Evolutionary conservation across 2,797 vertebrate species (phyloP).

Genomic region (Chelon auratus): DNA sequence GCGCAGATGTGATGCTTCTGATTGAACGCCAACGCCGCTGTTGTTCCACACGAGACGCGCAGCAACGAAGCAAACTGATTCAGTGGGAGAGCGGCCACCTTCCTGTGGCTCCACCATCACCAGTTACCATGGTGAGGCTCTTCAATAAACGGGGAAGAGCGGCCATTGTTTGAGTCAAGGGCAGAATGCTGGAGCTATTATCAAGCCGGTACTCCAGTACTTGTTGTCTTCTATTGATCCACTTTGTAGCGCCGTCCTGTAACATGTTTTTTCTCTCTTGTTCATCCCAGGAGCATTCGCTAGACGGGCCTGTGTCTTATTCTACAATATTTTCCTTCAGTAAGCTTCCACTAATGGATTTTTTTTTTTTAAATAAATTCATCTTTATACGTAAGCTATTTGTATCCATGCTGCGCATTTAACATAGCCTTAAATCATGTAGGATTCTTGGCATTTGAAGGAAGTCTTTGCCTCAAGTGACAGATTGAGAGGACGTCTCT

Average conservation of each 20-base stretch:
- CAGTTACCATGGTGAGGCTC: constrained; percentile 77
- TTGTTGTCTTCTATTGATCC: constrained; percentile 67
- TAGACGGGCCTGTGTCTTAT: constrained; percentile 10
- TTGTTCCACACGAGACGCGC: neutral
- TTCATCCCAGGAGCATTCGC: constrained; percentile 19
- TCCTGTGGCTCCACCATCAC: constrained; percentile 23
- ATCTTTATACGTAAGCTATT: neutral
- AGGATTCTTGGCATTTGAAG: constrained; percentile 11
- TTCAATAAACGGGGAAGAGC: constrained; percentile 54
- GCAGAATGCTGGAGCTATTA: constrained; percentile 58
- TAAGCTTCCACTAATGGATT: neutral
- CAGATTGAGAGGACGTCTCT: neutral
- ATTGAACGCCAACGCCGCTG: neutral
- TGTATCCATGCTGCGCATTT: neutral
- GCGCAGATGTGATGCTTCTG: constrained; percentile 38
- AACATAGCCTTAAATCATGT: constrained; percentile 14
- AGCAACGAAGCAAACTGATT: constrained; percentile 24
- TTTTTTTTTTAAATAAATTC: neutral
- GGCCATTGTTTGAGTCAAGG: constrained; percentile 65
- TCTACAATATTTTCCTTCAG: neutral
- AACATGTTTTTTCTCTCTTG: constrained; percentile 16
- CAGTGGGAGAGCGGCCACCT: neutral
- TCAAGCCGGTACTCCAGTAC: constrained; percentile 49
- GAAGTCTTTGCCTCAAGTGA: constrained; percentile 1
- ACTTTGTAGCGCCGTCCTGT: constrained; percentile 45